phyloP scores from a whole-genome alignment of 2,888 invertebrate genomes.

The Odontomyia ornata region DNA sequence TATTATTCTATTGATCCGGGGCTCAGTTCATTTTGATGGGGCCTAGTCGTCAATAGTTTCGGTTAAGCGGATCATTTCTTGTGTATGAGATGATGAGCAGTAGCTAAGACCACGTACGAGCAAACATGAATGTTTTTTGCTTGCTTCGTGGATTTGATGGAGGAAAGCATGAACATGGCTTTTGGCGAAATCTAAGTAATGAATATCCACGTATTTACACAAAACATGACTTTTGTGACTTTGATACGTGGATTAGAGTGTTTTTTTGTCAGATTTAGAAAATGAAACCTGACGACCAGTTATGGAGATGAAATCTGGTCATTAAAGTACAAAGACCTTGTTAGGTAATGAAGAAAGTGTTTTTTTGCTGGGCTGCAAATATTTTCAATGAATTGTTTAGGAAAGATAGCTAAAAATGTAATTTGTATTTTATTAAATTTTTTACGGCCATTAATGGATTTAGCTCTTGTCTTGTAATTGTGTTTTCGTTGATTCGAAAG shows the following conservation, averaged over 20 bases:
- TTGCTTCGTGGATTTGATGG: neutral
- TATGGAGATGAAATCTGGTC: conserved; percentile 10
- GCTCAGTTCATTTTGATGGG: no score
- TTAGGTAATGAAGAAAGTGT: conserved; percentile 2
- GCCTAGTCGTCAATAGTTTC: neutral
- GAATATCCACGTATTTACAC: conserved; percentile 12
- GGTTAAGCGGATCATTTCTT: conserved; percentile 27
- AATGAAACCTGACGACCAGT: neutral
- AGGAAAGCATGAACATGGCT: neutral
- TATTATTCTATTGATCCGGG: no score
- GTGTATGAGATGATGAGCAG: neutral
- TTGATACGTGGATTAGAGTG: neutral
- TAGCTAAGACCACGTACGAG: neutral
- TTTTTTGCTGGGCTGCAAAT: no score
- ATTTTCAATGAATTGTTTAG: no score
- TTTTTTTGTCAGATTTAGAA: neutral
- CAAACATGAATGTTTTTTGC: neutral
- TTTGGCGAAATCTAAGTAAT: conserved; percentile 15
- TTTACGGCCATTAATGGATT: no score
- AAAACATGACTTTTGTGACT: neutral
- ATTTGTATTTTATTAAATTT: no score
- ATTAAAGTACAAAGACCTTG: neutral
- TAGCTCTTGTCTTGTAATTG: no score
- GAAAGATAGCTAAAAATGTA: no score
- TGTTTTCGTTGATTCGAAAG: no score